phyloP scores from a whole-genome alignment of 2,113 vertebrate species.

The Mormoops blainvillei region DNA sequence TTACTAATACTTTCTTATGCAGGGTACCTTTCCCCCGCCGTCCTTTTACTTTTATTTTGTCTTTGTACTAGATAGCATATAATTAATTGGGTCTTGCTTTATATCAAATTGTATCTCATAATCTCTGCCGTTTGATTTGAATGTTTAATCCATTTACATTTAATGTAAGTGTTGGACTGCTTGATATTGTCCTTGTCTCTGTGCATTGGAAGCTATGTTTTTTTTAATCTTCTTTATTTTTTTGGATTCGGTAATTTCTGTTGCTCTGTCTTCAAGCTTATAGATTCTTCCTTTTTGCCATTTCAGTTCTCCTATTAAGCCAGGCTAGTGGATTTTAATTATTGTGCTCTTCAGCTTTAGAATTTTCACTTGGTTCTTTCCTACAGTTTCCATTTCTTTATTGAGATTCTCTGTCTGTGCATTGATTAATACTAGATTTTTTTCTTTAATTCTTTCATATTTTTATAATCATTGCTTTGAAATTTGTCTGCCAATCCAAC shows the following conservation, averaged over 20 bases:
- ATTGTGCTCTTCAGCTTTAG: not conserved
- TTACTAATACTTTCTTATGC: not conserved
- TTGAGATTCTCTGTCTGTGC: not conserved
- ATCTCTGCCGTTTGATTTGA: constrained; percentile 6
- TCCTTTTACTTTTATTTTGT: not conserved
- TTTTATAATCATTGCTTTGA: constrained; percentile 27
- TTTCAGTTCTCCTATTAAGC: not conserved
- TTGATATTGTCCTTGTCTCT: not conserved
- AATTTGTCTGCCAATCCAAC: not conserved
- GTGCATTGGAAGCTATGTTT: not conserved
- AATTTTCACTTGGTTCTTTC: constrained; percentile 24
- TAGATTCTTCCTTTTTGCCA: not conserved
- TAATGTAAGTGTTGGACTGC: not conserved
- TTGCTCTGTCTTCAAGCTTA: not conserved
- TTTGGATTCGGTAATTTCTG: not conserved
- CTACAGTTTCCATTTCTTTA: not conserved
- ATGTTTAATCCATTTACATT: not conserved
- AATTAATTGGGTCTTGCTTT: not conserved
- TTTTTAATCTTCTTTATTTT: not conserved
- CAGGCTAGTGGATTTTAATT: not conserved
- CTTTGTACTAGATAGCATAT: not conserved
- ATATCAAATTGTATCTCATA: not conserved
- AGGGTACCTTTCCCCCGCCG: not conserved
- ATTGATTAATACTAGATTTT: constrained; percentile 1
- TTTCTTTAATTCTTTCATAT: not conserved